Evolutionary conservation across 2,888 invertebrate genomes (phyloP), one percentile per base, ranked within the genome.

Genomic region (Odontocolon sp.): DNA sequence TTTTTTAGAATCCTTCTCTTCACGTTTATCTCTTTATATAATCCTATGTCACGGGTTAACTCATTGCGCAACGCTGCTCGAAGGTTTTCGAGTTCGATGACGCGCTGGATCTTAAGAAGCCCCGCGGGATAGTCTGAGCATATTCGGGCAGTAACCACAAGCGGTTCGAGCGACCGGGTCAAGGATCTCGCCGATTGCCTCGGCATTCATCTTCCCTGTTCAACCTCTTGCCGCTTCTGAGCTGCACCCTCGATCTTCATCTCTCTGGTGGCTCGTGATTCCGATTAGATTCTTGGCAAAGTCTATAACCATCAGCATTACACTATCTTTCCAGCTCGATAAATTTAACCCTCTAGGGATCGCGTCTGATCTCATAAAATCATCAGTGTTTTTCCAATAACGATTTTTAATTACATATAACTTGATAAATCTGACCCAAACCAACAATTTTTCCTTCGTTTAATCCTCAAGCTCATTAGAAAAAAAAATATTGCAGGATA

Each of bases 241-340:
- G 11, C 16, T 33, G n/a, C 5, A 31, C 33, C 8, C 11, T 18
- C 11, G 42, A 72, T 64, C 52, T 42, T 54, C 52, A 61, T 68
- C 45, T 63, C 77, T 67, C 71, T 33, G 54, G 61, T 56, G 77
- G 56, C 67, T 71, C 67, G 50, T 68, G 68, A 77, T 72, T 67
- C 71, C 68, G 77, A 77, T 77, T 77, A 77, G 57, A 67, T 50
- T 72, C 63, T 57, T 54, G 63, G 57, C 56, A 71, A 57, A 63
- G 40, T 63, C 71, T 56, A 67, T 68, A 67, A 42, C n/a, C 71
- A 77, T 68, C 77, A 63, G 40, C 21, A 14, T 50, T 16, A 50
- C 14, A 42, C 42, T 18, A 8, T 16, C 36, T 2, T 28, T 36
- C 28, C 21, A 56, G 9, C 26, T 47, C 52, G 38, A 75, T 66